These are phyloP conservation scores for Cremastobaeus sp. DNA, from an alignment of 2,888 invertebrate genomes.

Conservation along the genomic window DNA sequence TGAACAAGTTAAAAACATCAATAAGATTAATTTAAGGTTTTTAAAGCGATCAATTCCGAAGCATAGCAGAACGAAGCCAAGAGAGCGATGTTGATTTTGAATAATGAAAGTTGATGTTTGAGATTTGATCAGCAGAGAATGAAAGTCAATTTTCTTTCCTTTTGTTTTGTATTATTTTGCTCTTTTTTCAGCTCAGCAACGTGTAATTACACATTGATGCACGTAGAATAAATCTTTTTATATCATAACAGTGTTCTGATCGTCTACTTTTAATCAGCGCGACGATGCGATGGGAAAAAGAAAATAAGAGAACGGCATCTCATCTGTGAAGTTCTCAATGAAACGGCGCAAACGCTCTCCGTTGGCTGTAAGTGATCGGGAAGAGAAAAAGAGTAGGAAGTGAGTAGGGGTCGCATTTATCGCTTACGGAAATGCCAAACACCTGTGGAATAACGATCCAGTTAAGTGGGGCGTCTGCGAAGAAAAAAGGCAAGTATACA, in stretches of 20 bases:
- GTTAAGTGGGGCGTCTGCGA: slow-evolving; percentile 73
- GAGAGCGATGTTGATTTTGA: slow-evolving; percentile 31
- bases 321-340: slow-evolving; percentile 61
- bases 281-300: slow-evolving; percentile 55
- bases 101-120: slow-evolving; percentile 44
- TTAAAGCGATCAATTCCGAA: no score
- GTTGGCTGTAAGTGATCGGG: slow-evolving; percentile 71
- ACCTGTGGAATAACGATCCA: slow-evolving; percentile 78
- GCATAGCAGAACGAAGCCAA: no score
- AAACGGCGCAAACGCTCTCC: slow-evolving; percentile 63
- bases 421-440: slow-evolving; percentile 78
- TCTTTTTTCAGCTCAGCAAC: slow-evolving; percentile 40
- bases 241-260: slow-evolving; percentile 41
- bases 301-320: slow-evolving; percentile 54
- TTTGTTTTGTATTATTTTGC: no score
- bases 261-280: slow-evolving; percentile 57
- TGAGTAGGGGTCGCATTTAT: slow-evolving; percentile 75
- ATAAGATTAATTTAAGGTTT: no score
- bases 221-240: slow-evolving; percentile 55
- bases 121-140: slow-evolving; percentile 33
- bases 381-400: slow-evolving; percentile 73
- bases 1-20: no score
- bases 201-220: slow-evolving; percentile 46
- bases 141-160: slow-evolving; percentile 51
- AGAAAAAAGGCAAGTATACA: slow-evolving; percentile 74